Base-by-base conservation (phyloP, 2,113 vertebrate genomes). In the Salvelinus fontinalis region DNA sequence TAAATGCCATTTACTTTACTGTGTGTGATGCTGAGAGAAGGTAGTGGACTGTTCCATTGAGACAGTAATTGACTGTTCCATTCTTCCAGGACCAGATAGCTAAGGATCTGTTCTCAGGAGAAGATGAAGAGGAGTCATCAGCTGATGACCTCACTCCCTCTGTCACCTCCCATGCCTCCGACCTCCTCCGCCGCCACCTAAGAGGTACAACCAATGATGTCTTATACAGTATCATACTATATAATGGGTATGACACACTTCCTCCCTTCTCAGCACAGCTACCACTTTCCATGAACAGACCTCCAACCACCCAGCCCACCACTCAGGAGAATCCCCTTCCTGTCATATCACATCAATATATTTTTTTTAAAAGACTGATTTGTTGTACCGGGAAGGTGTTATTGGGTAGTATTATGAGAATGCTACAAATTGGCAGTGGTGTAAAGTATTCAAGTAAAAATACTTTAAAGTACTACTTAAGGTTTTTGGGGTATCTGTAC, bases 71-170 rank as follows among this genome's bases (percentile, higher is more conserved):
- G 34, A 12, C 11, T 4, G 8, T 11, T 73, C 18, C 1, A 3
- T 14, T 76, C 2, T 44, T 73, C 8, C 75, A 96, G 96, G 95
- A 95, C 84, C 95, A 96, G 88, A 96, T 96, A 83, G 93, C 94
- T 16, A 95, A 96, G 88, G 95, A 96, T 80, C 90, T 97, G 83
- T 95, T 97, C 90, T 94, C 95, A 64, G 95, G 93, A 85, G 94
- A 95, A 85, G 94, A 95, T 84, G 94, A 95, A 79, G 94, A 95
- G 81, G 95, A 96, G 80, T 94, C 95, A 1, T 95, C 94, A 1
- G 93, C 94, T 0, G 95, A 96, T 0, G 95, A 97, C 79, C 93
- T 96, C 89, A 95, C 94, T 44, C 94, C 95, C 0, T 96, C 95
- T 0, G 95, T 97, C 88, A 96, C 94, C 1, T 95, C 96, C 73